A percentile compares a stretch with the other conserved stretches of the same genome.
Evolutionary conservation across 2,113 vertebrate species (phyloP).

Genomic region (Pagrus major): DNA sequence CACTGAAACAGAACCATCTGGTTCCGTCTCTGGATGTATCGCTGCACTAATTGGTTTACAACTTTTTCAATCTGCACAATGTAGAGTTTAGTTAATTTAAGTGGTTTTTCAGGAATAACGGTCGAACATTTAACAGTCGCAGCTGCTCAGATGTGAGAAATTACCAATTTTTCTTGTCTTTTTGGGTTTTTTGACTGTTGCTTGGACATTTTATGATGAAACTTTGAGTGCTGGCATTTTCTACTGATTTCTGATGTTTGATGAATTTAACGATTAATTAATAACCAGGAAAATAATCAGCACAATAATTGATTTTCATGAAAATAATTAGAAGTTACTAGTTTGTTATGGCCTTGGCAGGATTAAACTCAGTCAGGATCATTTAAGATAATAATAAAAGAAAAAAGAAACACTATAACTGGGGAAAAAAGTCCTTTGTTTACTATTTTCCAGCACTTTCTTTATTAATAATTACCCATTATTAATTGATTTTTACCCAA

Average conservation of each 20-base stretch:
- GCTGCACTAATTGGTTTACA: neutral
- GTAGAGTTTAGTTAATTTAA: neutral
- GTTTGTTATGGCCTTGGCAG: neutral
- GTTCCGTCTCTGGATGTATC: neutral
- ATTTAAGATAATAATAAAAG: neutral
- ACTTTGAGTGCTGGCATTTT: neutral
- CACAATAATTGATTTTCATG: neutral
- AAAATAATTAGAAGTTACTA: neutral
- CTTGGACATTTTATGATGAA: no score
- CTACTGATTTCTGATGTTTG: neutral
- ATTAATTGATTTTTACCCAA: neutral
- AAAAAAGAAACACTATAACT: neutral
- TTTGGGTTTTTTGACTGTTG: neutral
- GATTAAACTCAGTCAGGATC: neutral
- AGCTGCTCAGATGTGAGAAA: neutral
- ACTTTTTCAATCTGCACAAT: neutral
- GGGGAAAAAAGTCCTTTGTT: no score
- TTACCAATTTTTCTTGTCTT: neutral
- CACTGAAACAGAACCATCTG: slow-evolving; percentile 57
- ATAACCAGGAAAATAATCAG: neutral
- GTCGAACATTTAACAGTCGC: neutral
- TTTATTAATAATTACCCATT: neutral
- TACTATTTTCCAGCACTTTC: neutral
- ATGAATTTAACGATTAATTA: neutral
- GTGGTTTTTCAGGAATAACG: no score